phyloP scores from a whole-genome alignment of 1,140 invertebrate genomes.

The Apis florea region DNA sequence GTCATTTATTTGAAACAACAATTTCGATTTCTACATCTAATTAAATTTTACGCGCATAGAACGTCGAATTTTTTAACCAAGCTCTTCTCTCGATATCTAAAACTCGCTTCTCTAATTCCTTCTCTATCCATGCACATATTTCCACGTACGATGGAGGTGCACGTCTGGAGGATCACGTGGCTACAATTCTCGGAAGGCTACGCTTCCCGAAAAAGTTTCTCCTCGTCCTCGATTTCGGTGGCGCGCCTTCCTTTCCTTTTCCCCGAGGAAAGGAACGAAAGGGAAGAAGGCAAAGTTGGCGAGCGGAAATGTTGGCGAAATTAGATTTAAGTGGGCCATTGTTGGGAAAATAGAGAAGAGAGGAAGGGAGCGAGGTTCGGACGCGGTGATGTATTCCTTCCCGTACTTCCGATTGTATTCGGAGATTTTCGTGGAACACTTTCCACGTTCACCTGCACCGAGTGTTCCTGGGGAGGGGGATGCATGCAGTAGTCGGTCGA shows the following conservation, averaged over 20 bases:
- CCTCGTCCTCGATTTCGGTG: not conserved
- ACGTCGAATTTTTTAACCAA: not conserved
- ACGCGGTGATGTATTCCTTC: slow-evolving; percentile 64
- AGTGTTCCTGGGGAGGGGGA: slow-evolving; percentile 18
- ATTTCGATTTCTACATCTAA: too few relatives aligned
- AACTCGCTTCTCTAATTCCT: not conserved
- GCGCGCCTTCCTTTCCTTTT: not conserved
- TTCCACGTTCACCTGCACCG: slow-evolving; percentile 9
- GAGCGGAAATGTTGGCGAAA: slow-evolving; percentile 58
- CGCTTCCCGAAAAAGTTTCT: not conserved
- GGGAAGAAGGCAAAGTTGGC: slow-evolving; percentile 39
- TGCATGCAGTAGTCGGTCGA: not conserved
- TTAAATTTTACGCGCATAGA: too few relatives aligned
- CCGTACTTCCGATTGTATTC: slow-evolving; percentile 43
- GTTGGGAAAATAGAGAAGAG: slow-evolving; percentile 56
- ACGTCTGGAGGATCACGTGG: not conserved
- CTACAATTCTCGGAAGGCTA: not conserved
- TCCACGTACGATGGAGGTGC: not conserved
- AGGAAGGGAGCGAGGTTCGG: slow-evolving; percentile 32
- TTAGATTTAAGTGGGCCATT: slow-evolving; percentile 68
- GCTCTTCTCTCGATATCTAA: too few relatives aligned
- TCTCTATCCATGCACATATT: not conserved
- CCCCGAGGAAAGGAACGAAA: not conserved
- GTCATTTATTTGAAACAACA: too few relatives aligned
- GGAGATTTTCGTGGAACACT: slow-evolving; percentile 48